Conservation (phyloP, 2,888 invertebrate species). For the Patella caerulea region DNA sequence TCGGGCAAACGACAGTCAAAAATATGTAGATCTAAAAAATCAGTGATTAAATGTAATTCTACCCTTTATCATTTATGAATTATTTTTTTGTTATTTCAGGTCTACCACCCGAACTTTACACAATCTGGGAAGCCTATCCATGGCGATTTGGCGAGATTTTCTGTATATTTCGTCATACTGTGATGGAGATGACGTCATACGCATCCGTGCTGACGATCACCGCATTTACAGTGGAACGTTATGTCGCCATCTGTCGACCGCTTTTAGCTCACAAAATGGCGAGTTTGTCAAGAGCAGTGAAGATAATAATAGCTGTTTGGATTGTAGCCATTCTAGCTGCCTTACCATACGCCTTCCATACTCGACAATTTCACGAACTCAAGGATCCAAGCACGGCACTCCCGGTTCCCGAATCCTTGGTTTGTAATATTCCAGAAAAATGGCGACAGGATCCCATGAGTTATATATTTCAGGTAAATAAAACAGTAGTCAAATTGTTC, state of each 20-base stretch:
- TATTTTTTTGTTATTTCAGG: conserved; percentile 54
- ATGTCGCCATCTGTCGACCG: conserved; percentile 88
- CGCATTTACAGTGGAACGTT: conserved; percentile 89
- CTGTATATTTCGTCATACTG: conserved; percentile 71
- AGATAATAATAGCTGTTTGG: conserved; percentile 86
- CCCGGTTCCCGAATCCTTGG: conserved; percentile 49
- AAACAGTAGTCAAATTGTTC: too few species aligned
- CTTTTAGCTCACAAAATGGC: conserved; percentile 86
- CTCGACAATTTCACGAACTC: conserved; percentile 50
- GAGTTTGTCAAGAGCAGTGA: conserved; percentile 83
- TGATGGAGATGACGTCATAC: conserved; percentile 81
- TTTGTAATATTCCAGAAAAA: conserved; percentile 54
- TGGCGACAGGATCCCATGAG: conserved; percentile 42
- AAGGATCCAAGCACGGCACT: conserved; percentile 32
- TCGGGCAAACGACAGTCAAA: too few species aligned
- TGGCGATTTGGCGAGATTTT: conserved; percentile 69
- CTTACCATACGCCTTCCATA: conserved; percentile 60
- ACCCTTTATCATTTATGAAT: too few species aligned
- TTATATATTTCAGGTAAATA: conserved; percentile 39
- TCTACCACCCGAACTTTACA: conserved; percentile 71
- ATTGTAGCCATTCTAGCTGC: conserved; percentile 82
- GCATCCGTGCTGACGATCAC: conserved; percentile 92
- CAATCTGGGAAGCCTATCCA: conserved; percentile 72
- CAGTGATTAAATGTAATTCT: too few species aligned
- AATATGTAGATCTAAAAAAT: too few species aligned